These are phyloP conservation scores for Drosophila equinoxialis DNA, from an alignment of 1,140 invertebrate species.

Conservation along the genomic window DNA sequence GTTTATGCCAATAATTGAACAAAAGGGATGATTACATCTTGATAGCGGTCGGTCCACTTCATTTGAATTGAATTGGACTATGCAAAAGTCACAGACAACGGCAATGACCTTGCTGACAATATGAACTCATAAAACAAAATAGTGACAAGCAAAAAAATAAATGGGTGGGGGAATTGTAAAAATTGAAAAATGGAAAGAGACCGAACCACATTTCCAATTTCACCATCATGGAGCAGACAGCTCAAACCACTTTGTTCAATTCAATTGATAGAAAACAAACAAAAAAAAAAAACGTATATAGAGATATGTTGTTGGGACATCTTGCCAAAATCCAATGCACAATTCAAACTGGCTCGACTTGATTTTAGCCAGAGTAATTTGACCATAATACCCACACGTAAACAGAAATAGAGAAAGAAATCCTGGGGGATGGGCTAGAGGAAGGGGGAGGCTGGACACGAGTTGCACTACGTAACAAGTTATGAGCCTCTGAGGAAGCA, in stretches of 20 bases:
- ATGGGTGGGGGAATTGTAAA: too few species aligned
- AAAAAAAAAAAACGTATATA: neutral
- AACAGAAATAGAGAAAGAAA: neutral
- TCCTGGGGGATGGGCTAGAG: too few species aligned
- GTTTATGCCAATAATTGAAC: too few species aligned
- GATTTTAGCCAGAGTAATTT: slow-evolving; percentile 44
- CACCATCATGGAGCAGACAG: slow-evolving; percentile 20
- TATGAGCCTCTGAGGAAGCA: slow-evolving; percentile 27
- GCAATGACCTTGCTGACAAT: slow-evolving; percentile 19
- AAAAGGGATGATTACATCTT: neutral
- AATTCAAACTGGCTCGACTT: slow-evolving; percentile 50
- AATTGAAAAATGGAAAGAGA: slow-evolving; percentile 15
- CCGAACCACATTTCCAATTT: slow-evolving; percentile 36
- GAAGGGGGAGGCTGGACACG: neutral
- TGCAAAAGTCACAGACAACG: neutral
- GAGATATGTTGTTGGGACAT: slow-evolving; percentile 18
- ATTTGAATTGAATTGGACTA: too few species aligned
- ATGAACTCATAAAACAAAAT: neutral
- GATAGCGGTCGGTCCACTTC: too few species aligned
- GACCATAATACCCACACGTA: slow-evolving; percentile 29
- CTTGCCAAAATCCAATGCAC: slow-evolving; percentile 22
- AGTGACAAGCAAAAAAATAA: slow-evolving; percentile 28
- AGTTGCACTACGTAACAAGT: slow-evolving; percentile 32
- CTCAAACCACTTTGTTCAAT: slow-evolving; percentile 29
- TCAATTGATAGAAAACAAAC: slow-evolving; percentile 22